phyloP scores from a whole-genome alignment of 2,888 invertebrate species.

The Drosophila atroscutellata region DNA sequence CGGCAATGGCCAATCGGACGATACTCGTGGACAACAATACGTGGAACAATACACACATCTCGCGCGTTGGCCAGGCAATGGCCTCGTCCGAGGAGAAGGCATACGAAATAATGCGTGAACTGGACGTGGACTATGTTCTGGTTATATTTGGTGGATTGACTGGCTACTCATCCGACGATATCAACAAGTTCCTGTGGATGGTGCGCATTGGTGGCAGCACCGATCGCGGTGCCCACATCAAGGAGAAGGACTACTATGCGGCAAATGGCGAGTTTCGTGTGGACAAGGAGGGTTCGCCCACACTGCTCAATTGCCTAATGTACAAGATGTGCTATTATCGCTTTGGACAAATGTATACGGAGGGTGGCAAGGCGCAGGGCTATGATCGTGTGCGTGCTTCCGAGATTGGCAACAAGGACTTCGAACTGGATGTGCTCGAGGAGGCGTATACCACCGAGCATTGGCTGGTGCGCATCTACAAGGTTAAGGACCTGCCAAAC shows the following conservation, averaged over 20 bases:
- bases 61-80: constrained; percentile 99
- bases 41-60: constrained; percentile 99
- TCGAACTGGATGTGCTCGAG: constrained; percentile 98
- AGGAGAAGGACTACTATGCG: constrained; percentile 98
- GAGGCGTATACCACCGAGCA: constrained; percentile 99
- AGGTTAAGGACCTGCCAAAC: constrained; percentile 97
- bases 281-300: constrained; percentile 96
- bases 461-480: constrained; percentile 99
- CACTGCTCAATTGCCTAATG: constrained; percentile 98
- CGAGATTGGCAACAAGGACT: constrained; percentile 99
- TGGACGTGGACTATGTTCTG: constrained; percentile 98
- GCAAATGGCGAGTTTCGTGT: constrained; percentile 97
- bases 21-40: constrained; percentile 99
- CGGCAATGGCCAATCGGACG: constrained; percentile 99
- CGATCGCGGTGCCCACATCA: constrained; percentile 96
- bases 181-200: constrained; percentile 99
- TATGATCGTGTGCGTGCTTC: constrained; percentile 98
- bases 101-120: constrained; percentile 98
- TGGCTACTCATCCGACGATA: constrained; percentile 99
- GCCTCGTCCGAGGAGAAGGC: constrained; percentile 98
- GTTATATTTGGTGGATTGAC: constrained; percentile 99
- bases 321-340: constrained; percentile 99
- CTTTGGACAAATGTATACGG: constrained; percentile 97
- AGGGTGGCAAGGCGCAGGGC: constrained; percentile 97
- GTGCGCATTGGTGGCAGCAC: constrained; percentile 98